A percentile compares a stretch with the other conserved stretches of the same genome.
Evolutionary conservation across 2,113 vertebrate genomes (phyloP).

Genomic region (Dryoscopus gambensis): DNA sequence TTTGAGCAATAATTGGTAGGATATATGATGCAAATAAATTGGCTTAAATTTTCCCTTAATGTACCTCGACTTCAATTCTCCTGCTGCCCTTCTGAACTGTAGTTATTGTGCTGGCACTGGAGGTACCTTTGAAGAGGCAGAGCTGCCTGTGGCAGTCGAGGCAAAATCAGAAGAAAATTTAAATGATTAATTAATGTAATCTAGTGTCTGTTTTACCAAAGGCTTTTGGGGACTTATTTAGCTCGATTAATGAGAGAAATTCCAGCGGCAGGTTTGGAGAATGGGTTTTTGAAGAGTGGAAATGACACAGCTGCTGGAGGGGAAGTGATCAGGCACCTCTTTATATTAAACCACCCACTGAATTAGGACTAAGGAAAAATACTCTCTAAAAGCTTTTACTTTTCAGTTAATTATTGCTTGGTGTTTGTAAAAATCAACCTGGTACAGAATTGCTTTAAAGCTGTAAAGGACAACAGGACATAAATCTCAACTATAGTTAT

Average conservation of each 20-base stretch:
- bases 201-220: conserved; percentile 65
- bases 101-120: neutral
- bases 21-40: conserved; percentile 20
- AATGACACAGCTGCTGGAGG: conserved; percentile 50
- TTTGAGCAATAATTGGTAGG: conserved; percentile 1
- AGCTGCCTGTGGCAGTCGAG: conserved; percentile 55
- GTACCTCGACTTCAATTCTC: neutral
- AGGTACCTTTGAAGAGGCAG: conserved; percentile 56
- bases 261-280: conserved; percentile 32
- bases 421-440: neutral
- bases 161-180: conserved; percentile 67
- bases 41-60: conserved; percentile 4
- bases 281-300: conserved; percentile 42
- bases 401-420: neutral
- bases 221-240: conserved; percentile 58
- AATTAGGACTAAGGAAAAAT: neutral
- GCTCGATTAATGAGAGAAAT: conserved; percentile 60
- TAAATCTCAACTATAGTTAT: neutral
- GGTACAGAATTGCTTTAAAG: neutral
- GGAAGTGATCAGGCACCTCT: conserved; percentile 32
- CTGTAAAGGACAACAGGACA: neutral
- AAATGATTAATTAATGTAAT: conserved; percentile 73
- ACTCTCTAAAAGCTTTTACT: neutral
- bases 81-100: conserved; percentile 4
- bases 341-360: neutral